Percentiles rank a stretch among this genome's conserved stretches.
Evolutionary conservation across 1,140 invertebrate species (phyloP).

Genomic region (Dendroctonus valens): DNA sequence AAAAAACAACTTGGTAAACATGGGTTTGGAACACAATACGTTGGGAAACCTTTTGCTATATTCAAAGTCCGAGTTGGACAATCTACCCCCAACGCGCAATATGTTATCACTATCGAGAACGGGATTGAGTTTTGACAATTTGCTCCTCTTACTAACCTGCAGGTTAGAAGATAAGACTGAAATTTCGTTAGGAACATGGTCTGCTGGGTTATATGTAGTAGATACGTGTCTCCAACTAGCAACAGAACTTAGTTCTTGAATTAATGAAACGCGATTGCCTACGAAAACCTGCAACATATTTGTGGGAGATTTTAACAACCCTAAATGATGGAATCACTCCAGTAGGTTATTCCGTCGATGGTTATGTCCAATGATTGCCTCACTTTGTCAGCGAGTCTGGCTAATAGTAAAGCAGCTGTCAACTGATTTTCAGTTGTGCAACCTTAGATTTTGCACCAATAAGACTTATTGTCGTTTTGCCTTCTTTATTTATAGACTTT

Average conservation of each 20-base stretch:
- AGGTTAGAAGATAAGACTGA: not conserved
- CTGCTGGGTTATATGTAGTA: constrained; percentile 49
- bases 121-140: constrained; percentile 42
- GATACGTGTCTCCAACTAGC: constrained; percentile 46
- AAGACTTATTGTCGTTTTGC: constrained; percentile 15
- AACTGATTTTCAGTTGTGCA: constrained; percentile 47
- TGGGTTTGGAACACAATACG: constrained; percentile 39
- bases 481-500: constrained; percentile 22
- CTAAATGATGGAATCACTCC: constrained; percentile 33
- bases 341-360: constrained; percentile 8
- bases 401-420: constrained; percentile 43
- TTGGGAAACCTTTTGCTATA: constrained; percentile 43
- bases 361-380: constrained; percentile 15
- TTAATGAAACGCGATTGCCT: constrained; percentile 45
- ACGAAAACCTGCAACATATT: constrained; percentile 43
- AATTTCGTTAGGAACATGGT: constrained; percentile 44
- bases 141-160: constrained; percentile 4
- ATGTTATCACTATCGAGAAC: constrained; percentile 48
- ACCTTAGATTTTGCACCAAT: constrained; percentile 46
- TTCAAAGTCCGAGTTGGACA: constrained; percentile 41
- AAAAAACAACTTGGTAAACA: constrained; percentile 39
- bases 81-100: constrained; percentile 50
- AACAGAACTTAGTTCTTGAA: constrained; percentile 42
- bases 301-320: constrained; percentile 36
- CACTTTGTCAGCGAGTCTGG: constrained; percentile 37